Evolutionary conservation across 2,113 vertebrate genomes (phyloP).

Genomic region (Erythrocercus mccallii): DNA sequence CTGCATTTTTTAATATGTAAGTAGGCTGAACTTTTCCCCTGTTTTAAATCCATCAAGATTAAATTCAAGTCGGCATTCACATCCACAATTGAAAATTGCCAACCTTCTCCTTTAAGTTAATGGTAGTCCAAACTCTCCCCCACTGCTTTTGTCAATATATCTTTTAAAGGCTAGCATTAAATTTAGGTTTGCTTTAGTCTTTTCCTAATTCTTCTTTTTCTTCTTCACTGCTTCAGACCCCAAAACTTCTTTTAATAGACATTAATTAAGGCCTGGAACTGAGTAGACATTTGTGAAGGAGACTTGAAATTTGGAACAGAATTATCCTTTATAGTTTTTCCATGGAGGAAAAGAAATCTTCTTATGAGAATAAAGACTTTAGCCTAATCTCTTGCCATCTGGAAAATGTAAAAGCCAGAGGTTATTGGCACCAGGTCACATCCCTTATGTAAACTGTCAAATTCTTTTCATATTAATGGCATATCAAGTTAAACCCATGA

Average conservation of each 20-base stretch:
- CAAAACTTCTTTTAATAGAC: slow-evolving; percentile 75
- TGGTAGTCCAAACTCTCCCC: slow-evolving; percentile 69
- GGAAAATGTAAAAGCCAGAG: slow-evolving; percentile 82
- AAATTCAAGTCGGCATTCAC: slow-evolving; percentile 70
- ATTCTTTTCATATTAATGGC: slow-evolving; percentile 84
- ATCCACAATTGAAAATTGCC: slow-evolving; percentile 66
- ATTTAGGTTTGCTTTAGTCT: slow-evolving; percentile 66
- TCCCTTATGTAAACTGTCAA: slow-evolving; percentile 88
- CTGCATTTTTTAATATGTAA: slow-evolving; percentile 76
- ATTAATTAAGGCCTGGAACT: slow-evolving; percentile 78
- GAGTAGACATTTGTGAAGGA: slow-evolving; percentile 81
- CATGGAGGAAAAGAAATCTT: slow-evolving; percentile 75
- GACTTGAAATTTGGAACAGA: slow-evolving; percentile 77
- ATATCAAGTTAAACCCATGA: slow-evolving; percentile 76
- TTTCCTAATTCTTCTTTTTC: neutral
- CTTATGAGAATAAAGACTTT: slow-evolving; percentile 79
- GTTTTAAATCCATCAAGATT: slow-evolving; percentile 71
- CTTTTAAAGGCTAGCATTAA: slow-evolving; percentile 74
- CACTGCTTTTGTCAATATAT: slow-evolving; percentile 73
- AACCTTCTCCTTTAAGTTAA: slow-evolving; percentile 69
- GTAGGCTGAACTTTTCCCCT: slow-evolving; percentile 71
- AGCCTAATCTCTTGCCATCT: slow-evolving; percentile 82
- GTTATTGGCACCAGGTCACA: slow-evolving; percentile 81
- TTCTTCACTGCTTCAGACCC: slow-evolving; percentile 58
- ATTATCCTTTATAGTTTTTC: slow-evolving; percentile 79